phyloP scores from a whole-genome alignment of 2,113 vertebrate genomes.

The Oreochromis aureus region DNA sequence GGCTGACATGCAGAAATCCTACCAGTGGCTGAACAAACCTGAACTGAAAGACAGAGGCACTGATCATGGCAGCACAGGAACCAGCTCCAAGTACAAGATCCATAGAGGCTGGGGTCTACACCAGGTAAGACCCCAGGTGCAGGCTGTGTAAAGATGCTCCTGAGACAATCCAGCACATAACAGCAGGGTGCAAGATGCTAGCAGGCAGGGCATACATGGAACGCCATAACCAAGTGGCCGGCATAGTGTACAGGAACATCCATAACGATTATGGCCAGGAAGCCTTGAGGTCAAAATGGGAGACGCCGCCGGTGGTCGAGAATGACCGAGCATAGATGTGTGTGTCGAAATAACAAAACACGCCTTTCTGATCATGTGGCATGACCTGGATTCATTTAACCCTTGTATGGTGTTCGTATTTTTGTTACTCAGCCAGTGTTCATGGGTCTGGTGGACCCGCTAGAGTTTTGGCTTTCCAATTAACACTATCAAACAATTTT shows the following conservation, averaged over 20 bases:
- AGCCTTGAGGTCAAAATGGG: neutral
- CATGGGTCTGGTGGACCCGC: too few species aligned
- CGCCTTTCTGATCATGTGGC: neutral
- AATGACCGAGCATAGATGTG: neutral
- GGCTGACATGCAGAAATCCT: neutral
- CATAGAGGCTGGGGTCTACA: neutral
- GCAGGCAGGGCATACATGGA: neutral
- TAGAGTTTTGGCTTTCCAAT: too few species aligned
- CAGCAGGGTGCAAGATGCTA: neutral
- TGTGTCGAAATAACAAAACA: neutral
- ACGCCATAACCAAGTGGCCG: fast-evolving
- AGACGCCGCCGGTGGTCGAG: neutral
- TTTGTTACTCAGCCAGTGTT: too few species aligned
- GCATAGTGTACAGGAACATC: neutral
- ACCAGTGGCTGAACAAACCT: neutral
- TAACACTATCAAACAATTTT: too few species aligned
- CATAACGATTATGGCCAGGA: neutral
- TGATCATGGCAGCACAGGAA: neutral
- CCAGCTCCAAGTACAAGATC: neutral
- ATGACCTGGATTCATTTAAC: neutral
- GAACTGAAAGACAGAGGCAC: neutral
- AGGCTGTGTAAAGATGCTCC: neutral
- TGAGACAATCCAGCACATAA: neutral
- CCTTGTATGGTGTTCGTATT: too few species aligned
- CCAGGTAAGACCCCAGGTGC: neutral